Evolutionary conservation across 2,888 invertebrate genomes (phyloP), one percentile per base, ranked within the genome.

Genomic region (Phoenoteleia sp.): DNA sequence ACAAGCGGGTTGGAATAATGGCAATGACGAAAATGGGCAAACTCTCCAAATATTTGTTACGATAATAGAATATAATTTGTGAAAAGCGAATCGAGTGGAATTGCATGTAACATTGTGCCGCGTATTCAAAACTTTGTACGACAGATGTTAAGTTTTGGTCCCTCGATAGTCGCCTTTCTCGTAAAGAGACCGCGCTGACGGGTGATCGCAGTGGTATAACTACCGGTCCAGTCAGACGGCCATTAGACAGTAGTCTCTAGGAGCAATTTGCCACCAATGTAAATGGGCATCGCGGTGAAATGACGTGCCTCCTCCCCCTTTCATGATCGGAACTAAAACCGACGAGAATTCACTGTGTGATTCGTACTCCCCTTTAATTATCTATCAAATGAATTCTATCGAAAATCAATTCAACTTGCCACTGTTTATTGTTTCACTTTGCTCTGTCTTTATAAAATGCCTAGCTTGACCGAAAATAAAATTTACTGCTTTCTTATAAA

Each of bases 161-260:
- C 74, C 75, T 74, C 74, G 83, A 84, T 80, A 80, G 79, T 79
- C 75, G 76, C 27, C 49, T 45, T 58, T n/a, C 49, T 56, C 75
- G 76, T 72, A 81, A 72, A 81, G 76, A 81, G 66, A 81, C 72
- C 76, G 76, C 72, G 52, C 64, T 76, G 83, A 83, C 80, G 69
- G 81, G 33, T 76, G 81, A 81, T 85, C 67, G 84, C 81, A 85
- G 85, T 85, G 42, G 85, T 81, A 79, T 81, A 85, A 85, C 77
- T 81, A 27, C 79, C 56, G 77, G 85, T 81, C 85, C 69, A 81
- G 85, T 85, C 85, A 81, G 79, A 75, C 85, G 85, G 62, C 81
- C 81, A 81, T 85, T 85, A 85, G 81, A 71, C 72, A 67, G 54
- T 21, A 49, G 81, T 75, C 76, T 81, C 72, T 36, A 74, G 77